Evolutionary conservation across 2,888 invertebrate species (phyloP), one percentile per base, ranked within the genome.

Genomic region (Drosophila nr. perissopoda): DNA sequence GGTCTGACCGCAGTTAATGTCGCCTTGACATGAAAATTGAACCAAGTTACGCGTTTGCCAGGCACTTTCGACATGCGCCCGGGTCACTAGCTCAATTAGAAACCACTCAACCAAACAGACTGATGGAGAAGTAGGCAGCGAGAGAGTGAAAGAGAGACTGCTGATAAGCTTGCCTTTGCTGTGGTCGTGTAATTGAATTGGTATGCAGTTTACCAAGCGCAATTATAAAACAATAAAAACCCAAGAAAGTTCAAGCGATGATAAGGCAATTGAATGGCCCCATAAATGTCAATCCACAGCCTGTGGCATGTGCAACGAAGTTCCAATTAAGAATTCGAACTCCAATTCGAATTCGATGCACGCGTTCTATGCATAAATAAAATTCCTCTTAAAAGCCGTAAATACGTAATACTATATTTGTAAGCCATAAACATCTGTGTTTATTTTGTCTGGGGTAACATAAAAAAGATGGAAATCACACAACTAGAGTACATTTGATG

Each of bases 81-180:
- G 61, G 87, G 73, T 76, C 82, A 76, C 27, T 46, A 49, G 65
- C 75, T 82, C 82, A 89, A 82, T 89, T 84, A 76, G 82, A 78
- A 68, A 67, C 53, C 61, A 73, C 61, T 73, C 72, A 70, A 54
- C 38, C n/a, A 40, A 46, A 40, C 57, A 59, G n/a, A 59, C 48
- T 42, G 38, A 36, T 48, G 51, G 29, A 40, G 31, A 58, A 49
- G 48, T 6, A 29, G 21, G 31, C 25, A 21, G 21, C 21, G 2
- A 42, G 21, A n/a, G 13, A 27, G 33, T 10, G 16, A 3, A 27
- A 4, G 49, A 10, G 52, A 36, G n/a, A 46, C 21, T 25, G 18
- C 59, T 79, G 84, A 83, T 85, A 82, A 83, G 75, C 46, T 16
- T 38, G 40, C 66, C 69, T 61, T 70, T 61, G 64, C 73, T n/a